Conservation (phyloP, 2,797 vertebrate species). For the Sparus aurata region DNA sequence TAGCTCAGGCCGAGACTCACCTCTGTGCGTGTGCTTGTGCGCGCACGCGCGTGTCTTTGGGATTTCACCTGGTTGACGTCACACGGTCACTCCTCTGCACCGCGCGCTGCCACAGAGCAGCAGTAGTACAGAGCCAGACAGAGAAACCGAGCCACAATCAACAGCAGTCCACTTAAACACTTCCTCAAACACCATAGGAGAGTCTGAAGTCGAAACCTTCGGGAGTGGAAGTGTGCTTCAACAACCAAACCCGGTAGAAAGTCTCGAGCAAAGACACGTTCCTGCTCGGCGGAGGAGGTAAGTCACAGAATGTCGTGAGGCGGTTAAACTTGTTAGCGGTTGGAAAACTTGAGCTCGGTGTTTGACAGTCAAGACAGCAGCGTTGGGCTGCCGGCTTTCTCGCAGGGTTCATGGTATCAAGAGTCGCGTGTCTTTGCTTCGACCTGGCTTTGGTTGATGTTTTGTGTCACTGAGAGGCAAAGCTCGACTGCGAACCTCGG, state of each 20-base stretch:
- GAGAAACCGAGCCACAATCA: not conserved
- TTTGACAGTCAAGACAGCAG: conserved; percentile 25
- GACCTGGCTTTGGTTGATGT: not conserved
- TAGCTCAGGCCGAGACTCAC: not conserved
- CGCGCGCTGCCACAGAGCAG: conserved; percentile 25
- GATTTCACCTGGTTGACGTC: conserved; percentile 83
- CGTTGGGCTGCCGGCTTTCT: not conserved
- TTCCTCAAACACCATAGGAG: conserved; percentile 52
- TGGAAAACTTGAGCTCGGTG: conserved; percentile 2
- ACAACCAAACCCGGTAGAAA: not conserved
- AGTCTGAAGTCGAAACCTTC: not conserved
- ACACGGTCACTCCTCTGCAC: conserved; percentile 35
- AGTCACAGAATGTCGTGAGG: conserved; percentile 9
- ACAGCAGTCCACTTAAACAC: conserved; percentile 27
- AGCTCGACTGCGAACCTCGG: not conserved
- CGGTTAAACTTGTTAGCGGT: conserved; percentile 10
- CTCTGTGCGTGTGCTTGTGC: not conserved
- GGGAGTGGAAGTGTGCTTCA: not conserved
- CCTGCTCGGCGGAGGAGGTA: conserved; percentile 54
- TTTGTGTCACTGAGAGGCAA: not conserved
- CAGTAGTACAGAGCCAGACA: not conserved
- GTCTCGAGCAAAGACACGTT: not conserved
- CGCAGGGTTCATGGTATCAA: not conserved
- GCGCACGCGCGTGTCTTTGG: conserved; percentile 5
- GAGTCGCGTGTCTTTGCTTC: not conserved